Conservation (phyloP, 2,797 vertebrate genomes). For the Petrocephalus sullivani region DNA sequence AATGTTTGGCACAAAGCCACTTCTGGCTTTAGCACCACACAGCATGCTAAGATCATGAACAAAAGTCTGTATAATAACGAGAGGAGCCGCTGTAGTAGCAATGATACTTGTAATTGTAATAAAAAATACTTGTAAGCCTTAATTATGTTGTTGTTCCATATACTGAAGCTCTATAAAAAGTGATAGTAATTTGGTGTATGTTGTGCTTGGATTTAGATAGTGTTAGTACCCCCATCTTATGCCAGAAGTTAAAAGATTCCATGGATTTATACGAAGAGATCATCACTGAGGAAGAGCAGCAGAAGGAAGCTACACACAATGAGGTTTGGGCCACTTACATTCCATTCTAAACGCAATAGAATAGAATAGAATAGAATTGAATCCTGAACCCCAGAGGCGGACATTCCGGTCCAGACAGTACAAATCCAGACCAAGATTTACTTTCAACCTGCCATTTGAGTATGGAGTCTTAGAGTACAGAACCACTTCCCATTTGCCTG, state of each 20-base stretch:
- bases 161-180: background rate
- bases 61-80: background rate
- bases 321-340: constrained; percentile 62
- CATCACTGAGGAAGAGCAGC: constrained; percentile 82
- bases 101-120: background rate
- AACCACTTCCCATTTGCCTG: no score
- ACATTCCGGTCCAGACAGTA: background rate
- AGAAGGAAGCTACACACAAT: constrained; percentile 73
- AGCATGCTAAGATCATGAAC: background rate
- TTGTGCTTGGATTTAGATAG: constrained; percentile 19
- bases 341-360: background rate
- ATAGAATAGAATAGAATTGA: background rate
- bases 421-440: background rate
- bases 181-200: background rate
- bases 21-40: background rate
- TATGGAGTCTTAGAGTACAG: background rate
- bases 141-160: background rate
- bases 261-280: constrained; percentile 95
- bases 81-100: background rate
- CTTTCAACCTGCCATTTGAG: background rate
- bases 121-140: background rate
- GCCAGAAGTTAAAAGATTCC: constrained; percentile 59
- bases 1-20: background rate
- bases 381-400: no score
- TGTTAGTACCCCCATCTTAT: constrained; percentile 36